Conservation (phyloP, 2,888 invertebrate genomes). For the Torymus tubicola region DNA sequence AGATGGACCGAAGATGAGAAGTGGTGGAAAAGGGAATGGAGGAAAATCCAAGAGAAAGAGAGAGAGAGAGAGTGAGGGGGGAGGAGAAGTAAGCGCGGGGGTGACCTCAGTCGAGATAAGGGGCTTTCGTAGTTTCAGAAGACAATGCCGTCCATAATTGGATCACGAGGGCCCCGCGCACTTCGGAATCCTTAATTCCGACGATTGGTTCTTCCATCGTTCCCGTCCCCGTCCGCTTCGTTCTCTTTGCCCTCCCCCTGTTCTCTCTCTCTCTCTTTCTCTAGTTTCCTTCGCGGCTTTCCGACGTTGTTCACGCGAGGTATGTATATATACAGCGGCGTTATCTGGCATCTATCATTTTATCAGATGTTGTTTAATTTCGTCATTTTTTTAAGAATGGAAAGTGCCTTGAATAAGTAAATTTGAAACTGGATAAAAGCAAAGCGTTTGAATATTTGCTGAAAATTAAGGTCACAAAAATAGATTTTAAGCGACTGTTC, state of each 20-base stretch:
- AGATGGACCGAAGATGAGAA: constrained; percentile 46
- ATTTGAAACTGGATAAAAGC: too few relatives aligned
- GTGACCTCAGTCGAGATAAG: constrained; percentile 61
- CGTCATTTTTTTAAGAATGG: too few relatives aligned
- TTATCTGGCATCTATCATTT: not conserved
- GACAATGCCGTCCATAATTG: constrained; percentile 71
- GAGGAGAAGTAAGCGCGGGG: not conserved
- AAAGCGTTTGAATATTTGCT: too few relatives aligned
- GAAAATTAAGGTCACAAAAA: too few relatives aligned
- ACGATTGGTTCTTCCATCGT: constrained; percentile 64
- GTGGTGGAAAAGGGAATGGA: not conserved
- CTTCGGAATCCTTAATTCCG: constrained; percentile 70
- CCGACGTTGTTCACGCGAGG: constrained; percentile 2
- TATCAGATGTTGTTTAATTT: too few relatives aligned
- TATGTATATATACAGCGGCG: not conserved
- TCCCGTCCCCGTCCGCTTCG: constrained; percentile 34
- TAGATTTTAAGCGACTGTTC: too few relatives aligned
- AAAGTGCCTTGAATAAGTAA: too few relatives aligned
- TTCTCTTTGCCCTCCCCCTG: not conserved
- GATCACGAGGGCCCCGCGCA: constrained; percentile 67
- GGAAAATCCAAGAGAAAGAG: constrained; percentile 3
- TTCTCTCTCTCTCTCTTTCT: too few relatives aligned
- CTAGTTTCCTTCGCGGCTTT: constrained; percentile 41
- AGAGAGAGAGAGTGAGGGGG: constrained; percentile 11
- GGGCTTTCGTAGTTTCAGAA: constrained; percentile 68